phyloP scores from a whole-genome alignment of 2,888 invertebrate species.

The Polyommatus icarus region DNA sequence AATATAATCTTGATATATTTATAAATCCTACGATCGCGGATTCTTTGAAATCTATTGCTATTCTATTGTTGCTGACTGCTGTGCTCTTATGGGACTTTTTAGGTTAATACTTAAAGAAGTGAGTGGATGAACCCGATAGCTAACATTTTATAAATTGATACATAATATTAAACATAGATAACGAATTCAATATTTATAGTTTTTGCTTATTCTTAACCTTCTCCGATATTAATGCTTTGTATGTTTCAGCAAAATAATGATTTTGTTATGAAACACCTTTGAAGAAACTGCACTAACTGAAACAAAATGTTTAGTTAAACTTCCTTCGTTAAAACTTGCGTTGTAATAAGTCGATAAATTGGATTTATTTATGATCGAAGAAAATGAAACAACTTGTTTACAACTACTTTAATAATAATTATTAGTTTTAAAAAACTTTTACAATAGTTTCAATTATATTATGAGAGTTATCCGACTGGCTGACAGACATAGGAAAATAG shows the following conservation, averaged over 20 bases:
- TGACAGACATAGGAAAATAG: too few species aligned
- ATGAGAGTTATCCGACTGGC: background rate
- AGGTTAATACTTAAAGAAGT: too few species aligned
- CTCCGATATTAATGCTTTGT: background rate
- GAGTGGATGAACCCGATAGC: too few species aligned
- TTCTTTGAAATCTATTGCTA: too few species aligned
- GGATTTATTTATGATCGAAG: background rate
- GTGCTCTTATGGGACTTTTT: too few species aligned
- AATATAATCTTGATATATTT: too few species aligned
- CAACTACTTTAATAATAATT: background rate
- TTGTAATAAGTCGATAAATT: background rate
- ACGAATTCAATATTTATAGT: too few species aligned
- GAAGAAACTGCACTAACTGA: constrained; percentile 16
- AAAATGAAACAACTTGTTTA: background rate
- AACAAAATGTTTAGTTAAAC: background rate
- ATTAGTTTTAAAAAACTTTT: background rate
- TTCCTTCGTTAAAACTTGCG: constrained; percentile 6
- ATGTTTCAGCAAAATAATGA: background rate
- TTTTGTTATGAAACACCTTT: background rate
- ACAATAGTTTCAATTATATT: background rate
- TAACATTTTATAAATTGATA: too few species aligned
- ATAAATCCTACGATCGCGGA: too few species aligned
- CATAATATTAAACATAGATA: too few species aligned
- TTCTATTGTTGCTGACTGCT: too few species aligned
- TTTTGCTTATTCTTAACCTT: too few species aligned